Percentiles rank a stretch among this genome's conserved stretches.
phyloP scores from a whole-genome alignment of 2,113 vertebrate genomes.

The Glaucidium brasilianum region DNA sequence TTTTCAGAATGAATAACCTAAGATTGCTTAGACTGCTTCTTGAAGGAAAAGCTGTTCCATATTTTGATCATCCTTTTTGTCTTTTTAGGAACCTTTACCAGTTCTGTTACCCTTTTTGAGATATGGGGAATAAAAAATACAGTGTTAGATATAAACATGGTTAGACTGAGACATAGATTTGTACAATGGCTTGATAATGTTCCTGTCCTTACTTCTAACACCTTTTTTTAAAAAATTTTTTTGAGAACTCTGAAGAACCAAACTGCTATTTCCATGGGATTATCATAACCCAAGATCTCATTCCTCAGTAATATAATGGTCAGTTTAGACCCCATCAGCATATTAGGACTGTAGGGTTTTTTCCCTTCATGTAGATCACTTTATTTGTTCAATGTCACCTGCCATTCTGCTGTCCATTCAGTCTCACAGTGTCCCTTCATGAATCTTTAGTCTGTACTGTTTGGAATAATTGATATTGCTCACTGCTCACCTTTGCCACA shows the following conservation, averaged over 20 bases:
- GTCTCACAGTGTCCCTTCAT: neutral
- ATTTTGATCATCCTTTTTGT: neutral
- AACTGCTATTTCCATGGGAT: neutral
- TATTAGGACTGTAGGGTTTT: neutral
- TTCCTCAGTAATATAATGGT: neutral
- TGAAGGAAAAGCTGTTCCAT: neutral
- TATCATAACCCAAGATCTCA: neutral
- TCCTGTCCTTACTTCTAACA: neutral
- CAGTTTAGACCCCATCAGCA: neutral
- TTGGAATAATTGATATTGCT: neutral
- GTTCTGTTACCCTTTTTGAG: neutral
- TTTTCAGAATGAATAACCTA: neutral
- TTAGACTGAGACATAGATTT: neutral
- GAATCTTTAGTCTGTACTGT: neutral
- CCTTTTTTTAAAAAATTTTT: too few species aligned
- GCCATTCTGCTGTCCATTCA: neutral
- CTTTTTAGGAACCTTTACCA: neutral
- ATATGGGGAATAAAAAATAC: neutral
- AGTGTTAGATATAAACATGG: neutral
- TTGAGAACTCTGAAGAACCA: neutral
- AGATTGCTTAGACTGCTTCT: neutral
- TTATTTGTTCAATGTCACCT: neutral
- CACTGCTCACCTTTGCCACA: neutral
- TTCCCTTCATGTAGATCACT: neutral
- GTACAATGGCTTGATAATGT: neutral